phyloP scores from a whole-genome alignment of 2,797 vertebrate species.

The Parauchenoglanis punctatus region DNA sequence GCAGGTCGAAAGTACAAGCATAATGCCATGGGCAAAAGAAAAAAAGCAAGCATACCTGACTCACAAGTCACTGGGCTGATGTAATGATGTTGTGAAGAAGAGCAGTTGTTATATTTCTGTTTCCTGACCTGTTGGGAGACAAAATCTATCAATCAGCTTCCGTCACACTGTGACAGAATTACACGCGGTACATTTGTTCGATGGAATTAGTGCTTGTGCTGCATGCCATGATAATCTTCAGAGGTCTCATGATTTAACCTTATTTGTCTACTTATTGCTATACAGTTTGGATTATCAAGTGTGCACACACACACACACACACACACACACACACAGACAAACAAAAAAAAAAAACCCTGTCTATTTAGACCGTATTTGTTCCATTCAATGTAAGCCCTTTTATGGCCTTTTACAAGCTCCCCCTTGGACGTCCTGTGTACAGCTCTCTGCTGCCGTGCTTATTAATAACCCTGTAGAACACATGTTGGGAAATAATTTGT shows the following conservation, averaged over 20 bases:
- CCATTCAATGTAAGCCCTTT: constrained; percentile 34
- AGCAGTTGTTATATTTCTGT: not conserved
- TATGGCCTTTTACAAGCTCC: constrained; percentile 33
- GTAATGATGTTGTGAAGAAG: constrained; percentile 4
- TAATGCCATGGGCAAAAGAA: not conserved
- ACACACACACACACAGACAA: constrained; percentile 30
- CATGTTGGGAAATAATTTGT: constrained; percentile 58
- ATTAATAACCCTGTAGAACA: constrained; percentile 61
- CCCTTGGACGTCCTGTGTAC: constrained; percentile 19
- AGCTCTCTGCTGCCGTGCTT: constrained; percentile 37
- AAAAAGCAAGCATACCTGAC: not conserved
- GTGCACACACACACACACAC: constrained; percentile 1
- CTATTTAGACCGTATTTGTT: constrained; percentile 39
- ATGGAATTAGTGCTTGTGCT: constrained; percentile 9
- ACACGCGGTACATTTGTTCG: not conserved
- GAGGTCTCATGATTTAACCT: constrained; percentile 27
- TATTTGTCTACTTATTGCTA: constrained; percentile 47
- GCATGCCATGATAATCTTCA: constrained; percentile 29
- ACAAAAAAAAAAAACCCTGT: constrained; percentile 6
- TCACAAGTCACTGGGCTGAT: not conserved
- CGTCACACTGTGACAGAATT: not conserved
- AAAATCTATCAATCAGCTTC: not conserved
- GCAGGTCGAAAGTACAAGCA: not conserved
- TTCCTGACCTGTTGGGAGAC: not conserved
- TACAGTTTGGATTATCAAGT: not conserved